Evolutionary conservation across 2,113 vertebrate species (phyloP).

Genomic region (Panurus biarmicus): DNA sequence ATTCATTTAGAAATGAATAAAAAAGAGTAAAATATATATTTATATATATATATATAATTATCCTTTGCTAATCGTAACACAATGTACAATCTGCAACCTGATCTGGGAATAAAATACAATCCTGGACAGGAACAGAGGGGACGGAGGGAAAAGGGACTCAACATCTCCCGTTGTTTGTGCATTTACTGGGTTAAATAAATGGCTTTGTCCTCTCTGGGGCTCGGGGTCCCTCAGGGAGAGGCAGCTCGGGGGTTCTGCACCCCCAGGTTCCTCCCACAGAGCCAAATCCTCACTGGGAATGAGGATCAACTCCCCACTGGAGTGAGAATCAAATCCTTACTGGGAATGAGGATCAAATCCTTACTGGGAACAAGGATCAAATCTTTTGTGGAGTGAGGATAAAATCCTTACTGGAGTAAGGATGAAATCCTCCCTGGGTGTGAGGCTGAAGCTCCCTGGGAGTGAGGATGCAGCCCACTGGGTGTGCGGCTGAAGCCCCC

Average conservation of each 20-base stretch:
- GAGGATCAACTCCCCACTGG: not conserved
- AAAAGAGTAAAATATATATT: slow-evolving; percentile 7
- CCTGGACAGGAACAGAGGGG: not conserved
- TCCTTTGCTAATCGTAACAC: not conserved
- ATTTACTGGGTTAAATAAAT: not conserved
- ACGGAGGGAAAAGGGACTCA: not conserved
- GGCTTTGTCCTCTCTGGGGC: slow-evolving; percentile 3
- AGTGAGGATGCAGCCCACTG: too few species aligned
- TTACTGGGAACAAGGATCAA: accelerated
- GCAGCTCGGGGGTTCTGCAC: not conserved
- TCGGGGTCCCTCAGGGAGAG: not conserved
- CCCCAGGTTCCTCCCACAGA: not conserved
- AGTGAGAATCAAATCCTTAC: accelerated
- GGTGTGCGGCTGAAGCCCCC: too few species aligned
- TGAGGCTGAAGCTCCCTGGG: not conserved
- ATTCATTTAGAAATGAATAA: not conserved
- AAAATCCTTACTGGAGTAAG: too few species aligned
- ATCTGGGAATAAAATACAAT: not conserved
- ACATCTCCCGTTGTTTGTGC: not conserved
- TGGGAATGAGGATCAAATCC: accelerated
- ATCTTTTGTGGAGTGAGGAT: not conserved
- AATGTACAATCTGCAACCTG: not conserved
- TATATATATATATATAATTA: not conserved
- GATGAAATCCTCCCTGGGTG: not conserved
- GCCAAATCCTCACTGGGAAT: not conserved